These are phyloP conservation scores for Chesias legatella DNA, from an alignment of 2,888 invertebrate genomes.

Conservation along the genomic window DNA sequence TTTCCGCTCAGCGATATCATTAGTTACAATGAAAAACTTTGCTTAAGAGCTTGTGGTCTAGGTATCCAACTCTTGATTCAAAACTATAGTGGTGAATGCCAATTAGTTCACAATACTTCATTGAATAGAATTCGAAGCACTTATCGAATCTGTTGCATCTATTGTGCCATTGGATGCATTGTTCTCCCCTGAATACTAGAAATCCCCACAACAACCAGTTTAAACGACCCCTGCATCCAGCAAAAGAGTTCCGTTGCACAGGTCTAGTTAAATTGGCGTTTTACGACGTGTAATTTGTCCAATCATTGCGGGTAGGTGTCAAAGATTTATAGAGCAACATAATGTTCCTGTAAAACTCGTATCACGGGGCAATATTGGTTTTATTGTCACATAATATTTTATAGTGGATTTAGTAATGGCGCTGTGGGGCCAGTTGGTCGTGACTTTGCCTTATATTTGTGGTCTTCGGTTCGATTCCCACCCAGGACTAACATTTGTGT, in stretches of 20 bases:
- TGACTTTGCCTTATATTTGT: too few relatives aligned
- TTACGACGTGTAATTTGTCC: constrained; percentile 43
- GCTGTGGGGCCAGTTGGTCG: too few relatives aligned
- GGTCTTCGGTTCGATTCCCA: too few relatives aligned
- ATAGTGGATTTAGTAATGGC: constrained; percentile 11
- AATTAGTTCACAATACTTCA: not conserved
- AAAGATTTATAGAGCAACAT: constrained; percentile 41
- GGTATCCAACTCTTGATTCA: too few relatives aligned
- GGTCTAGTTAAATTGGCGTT: not conserved
- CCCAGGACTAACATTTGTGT: too few relatives aligned
- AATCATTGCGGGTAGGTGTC: constrained; percentile 43
- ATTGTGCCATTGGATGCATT: constrained; percentile 17
- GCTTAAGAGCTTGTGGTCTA: too few relatives aligned
- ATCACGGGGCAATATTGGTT: constrained; percentile 29
- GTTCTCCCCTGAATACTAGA: constrained; percentile 6
- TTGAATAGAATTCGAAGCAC: constrained; percentile 4
- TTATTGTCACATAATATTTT: constrained; percentile 23
- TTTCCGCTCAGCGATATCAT: too few relatives aligned
- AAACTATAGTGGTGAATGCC: too few relatives aligned
- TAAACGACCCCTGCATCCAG: not conserved
- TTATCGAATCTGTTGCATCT: constrained; percentile 8
- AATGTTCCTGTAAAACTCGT: constrained; percentile 20
- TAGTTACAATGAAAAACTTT: too few relatives aligned
- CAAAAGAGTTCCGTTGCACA: not conserved
- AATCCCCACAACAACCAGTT: constrained; percentile 3